Base-by-base conservation (phyloP, 1,140 invertebrate genomes). In the Pomacea maculata region DNA sequence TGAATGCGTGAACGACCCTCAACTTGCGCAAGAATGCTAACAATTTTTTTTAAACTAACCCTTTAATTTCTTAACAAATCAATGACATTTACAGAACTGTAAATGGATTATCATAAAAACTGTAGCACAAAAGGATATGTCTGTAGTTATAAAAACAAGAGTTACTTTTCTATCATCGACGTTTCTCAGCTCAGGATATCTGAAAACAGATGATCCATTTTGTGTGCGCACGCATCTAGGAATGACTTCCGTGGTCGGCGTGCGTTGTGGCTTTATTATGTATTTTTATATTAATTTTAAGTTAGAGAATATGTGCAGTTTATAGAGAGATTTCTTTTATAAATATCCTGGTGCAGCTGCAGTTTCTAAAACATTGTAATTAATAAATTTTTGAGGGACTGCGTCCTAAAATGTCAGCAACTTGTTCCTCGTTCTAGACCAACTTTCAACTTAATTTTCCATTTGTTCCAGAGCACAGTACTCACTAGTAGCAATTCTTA, bases 101-200 rank as follows among this genome's bases (percentile, higher is more conserved):
- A 45, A 14, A 10, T 52, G 25, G 8, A 14, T 52, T 73, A 34
- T 52, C 45, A 45, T 73, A 52, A 34, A 8, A 17, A 25, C 25
- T 14, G 19, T 57, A 14, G 8, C 12, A 14, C 1, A 21, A 25
- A 73, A 73, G 19, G 19, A 73, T 73, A 73, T 73, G 71, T 34
- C 1, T 9, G 57, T 55, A 75, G 12, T 55, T n/a, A 17, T 25
- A 70, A 29, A 15, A 57, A 57, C 21, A 75, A 25, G 9, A 61
- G 21, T 57, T 75, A 75, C 73, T 75, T 75, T 75, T 75, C 73
- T 75, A 75, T 75, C 73, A 54, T 75, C 73, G 73, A 75, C 73
- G 73, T 75, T 75, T 75, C 73, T 55, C 73, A 75, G 73, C 73
- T 75, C 73, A 75, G 73, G 73, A 75, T 61, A 75, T 75, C 54